A percentile compares a stretch with the other conserved stretches of the same genome.
phyloP scores from a whole-genome alignment of 1,140 invertebrate genomes.

The Monochamus saltuarius region DNA sequence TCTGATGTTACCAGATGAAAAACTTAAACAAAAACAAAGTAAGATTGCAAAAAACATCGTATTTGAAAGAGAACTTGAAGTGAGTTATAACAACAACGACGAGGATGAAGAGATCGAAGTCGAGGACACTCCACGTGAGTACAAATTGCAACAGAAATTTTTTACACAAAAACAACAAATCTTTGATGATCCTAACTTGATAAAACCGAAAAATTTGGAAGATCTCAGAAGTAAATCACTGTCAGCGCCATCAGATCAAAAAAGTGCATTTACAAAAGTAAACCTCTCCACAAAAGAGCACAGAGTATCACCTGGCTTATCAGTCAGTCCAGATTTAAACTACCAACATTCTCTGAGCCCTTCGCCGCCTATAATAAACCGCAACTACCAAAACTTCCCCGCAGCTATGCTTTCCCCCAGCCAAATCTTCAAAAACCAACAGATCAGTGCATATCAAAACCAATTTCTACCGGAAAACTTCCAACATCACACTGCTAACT shows the following conservation, averaged over 20 bases:
- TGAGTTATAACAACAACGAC: constrained; percentile 35
- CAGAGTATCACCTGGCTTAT: constrained; percentile 62
- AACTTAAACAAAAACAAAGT: constrained; percentile 66
- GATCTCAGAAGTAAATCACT: constrained; percentile 44
- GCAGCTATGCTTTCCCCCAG: constrained; percentile 56
- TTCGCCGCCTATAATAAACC: constrained; percentile 56
- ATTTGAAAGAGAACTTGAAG: constrained; percentile 45
- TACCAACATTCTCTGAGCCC: constrained; percentile 78
- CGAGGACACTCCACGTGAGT: constrained; percentile 51
- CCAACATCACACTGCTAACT: constrained; percentile 25
- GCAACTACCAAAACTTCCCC: constrained; percentile 53
- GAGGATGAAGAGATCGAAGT: constrained; percentile 55
- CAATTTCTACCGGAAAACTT: constrained; percentile 54
- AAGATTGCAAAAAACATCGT: constrained; percentile 33
- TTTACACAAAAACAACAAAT: constrained; percentile 59
- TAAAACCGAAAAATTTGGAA: constrained; percentile 53
- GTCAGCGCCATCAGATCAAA: constrained; percentile 43
- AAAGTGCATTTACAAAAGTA: constrained; percentile 82
- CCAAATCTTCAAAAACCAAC: constrained; percentile 58
- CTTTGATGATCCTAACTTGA: constrained; percentile 60
- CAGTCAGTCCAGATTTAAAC: constrained; percentile 71
- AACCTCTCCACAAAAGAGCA: constrained; percentile 53
- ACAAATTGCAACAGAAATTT: constrained; percentile 38
- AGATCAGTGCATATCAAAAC: constrained; percentile 53
- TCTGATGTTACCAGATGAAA: constrained; percentile 81